phyloP scores from a whole-genome alignment of 2,888 invertebrate species.

The Salpingus planirostris region DNA sequence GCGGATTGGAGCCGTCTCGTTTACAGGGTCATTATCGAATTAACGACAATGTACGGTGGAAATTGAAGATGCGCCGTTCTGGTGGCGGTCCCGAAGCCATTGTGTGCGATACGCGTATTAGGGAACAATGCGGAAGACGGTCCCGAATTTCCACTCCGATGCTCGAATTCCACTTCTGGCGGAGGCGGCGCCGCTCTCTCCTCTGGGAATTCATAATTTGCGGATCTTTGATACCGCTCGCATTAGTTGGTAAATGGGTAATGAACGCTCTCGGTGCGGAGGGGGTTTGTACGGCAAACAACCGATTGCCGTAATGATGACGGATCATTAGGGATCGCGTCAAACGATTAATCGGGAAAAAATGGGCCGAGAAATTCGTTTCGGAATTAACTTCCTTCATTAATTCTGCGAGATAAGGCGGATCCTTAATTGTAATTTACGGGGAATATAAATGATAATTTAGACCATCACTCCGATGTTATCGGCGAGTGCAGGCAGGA shows the following conservation, averaged over 20 bases:
- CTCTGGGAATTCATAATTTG: constrained; percentile 14
- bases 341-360: too few relatives aligned
- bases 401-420: too few relatives aligned
- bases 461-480: too few relatives aligned
- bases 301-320: too few relatives aligned
- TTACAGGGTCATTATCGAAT: constrained; percentile 19
- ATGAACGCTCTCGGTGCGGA: constrained; percentile 4
- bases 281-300: neutral
- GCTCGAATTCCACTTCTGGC: constrained; percentile 13
- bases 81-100: constrained; percentile 14
- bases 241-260: constrained; percentile 15
- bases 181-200: constrained; percentile 2
- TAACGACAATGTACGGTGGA: constrained; percentile 20
- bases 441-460: too few relatives aligned
- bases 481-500: too few relatives aligned
- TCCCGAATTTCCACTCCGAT: constrained; percentile 18
- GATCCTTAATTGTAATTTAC: too few relatives aligned
- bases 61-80: constrained; percentile 11
- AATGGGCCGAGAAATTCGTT: too few relatives aligned
- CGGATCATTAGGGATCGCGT: too few relatives aligned
- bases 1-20: constrained; percentile 9
- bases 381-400: too few relatives aligned
- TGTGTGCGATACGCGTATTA: constrained; percentile 19
- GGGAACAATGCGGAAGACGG: constrained; percentile 19
- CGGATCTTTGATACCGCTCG: constrained; percentile 16